Evolutionary conservation across 2,888 invertebrate species (phyloP), one percentile per base, ranked within the genome.

Genomic region (Drosophila nr. perissopoda): DNA sequence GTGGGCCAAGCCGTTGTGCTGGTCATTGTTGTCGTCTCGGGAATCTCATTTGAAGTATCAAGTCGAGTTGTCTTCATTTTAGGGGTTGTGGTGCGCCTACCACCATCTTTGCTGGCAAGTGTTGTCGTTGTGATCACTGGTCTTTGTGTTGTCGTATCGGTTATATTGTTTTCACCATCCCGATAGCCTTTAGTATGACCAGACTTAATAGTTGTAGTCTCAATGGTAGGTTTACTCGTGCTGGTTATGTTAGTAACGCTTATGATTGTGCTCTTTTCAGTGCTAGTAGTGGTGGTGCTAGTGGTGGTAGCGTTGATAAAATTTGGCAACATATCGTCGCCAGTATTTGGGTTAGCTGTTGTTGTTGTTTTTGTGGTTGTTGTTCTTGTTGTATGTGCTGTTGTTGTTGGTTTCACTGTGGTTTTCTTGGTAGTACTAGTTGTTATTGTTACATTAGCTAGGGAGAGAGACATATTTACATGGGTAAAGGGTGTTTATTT

Each of bases 151-250:
- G 88, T 74, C 7, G 83, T 82, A 76, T 90, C 92, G 29, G 93
- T 93, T 60, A 92, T 93, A 76, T 93, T 92, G 77, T 93, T 92
- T 59, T 92, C 93, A 68, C 93, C 93, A 88, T 93, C 93, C n/a
- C 93, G 91, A 78, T 93, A 93, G 46, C 92, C 91, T 69, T 92
- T 93, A 1, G 92, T 91, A 34, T 91, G 91, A 18, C 92, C 92
- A 8, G 91, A 88, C 70, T 92, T 93, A 3, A 82, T 82, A 27
- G 89, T 87, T 49, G 89, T 91, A 27, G 76, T 78, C 62, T 87
- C 90, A 54, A 78, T 68, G 54, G 74, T 82, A 48, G 76, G 60
- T 40, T 74, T 79, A 29, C 56, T 67, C 53, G 81, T 81, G 65
- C 74, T 78, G 58, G 79, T 81, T 61, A 74, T 67, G 84, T 80